Conservation (phyloP, 2,113 vertebrate genomes). For the Boulengerochromis microlepis region DNA sequence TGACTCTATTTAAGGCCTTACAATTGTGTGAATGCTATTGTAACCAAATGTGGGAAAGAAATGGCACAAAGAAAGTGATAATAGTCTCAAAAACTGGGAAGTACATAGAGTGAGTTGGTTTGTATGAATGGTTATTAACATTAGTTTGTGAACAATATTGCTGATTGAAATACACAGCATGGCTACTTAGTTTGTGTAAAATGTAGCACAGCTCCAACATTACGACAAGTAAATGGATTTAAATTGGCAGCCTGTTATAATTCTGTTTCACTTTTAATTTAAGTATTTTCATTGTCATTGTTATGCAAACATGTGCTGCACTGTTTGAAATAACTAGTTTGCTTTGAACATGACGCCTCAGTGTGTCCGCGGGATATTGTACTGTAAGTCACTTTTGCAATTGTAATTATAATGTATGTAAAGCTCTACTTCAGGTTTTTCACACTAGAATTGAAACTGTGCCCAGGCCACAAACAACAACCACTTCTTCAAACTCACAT, state of each 20-base stretch:
- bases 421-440: not conserved
- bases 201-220: not conserved
- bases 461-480: not conserved
- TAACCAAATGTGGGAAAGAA: not conserved
- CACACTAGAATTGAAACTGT: not conserved
- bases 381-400: not conserved
- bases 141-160: not conserved
- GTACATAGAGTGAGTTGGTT: not conserved
- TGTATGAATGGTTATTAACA: not conserved
- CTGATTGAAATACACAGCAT: not conserved
- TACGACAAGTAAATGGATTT: not conserved
- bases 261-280: not conserved
- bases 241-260: not conserved
- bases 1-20: not conserved
- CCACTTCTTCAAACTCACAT: not conserved
- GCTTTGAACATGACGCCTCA: not conserved
- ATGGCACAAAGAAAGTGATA: not conserved
- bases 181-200: not conserved
- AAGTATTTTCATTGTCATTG: not conserved
- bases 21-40: not conserved
- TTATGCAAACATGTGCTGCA: not conserved
- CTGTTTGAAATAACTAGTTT: not conserved
- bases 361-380: not conserved
- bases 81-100: not conserved
- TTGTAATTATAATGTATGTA: not conserved